phyloP scores from a whole-genome alignment of 2,113 vertebrate species.

The Poeciliopsis retropinna region DNA sequence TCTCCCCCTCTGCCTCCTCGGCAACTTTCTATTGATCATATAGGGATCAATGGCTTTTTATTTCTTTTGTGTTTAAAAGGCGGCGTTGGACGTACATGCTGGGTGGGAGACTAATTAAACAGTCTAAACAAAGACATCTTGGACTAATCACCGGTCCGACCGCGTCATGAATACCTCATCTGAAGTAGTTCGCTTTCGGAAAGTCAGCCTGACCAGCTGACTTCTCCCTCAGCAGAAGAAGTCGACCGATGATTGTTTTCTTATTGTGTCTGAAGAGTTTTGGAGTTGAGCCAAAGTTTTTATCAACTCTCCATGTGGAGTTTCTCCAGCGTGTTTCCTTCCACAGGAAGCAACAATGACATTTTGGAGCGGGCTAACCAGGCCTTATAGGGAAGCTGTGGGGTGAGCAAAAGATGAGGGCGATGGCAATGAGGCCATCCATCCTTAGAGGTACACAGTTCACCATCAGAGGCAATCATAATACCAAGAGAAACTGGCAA shows the following conservation, averaged over 20 bases:
- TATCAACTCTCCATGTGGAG: background rate
- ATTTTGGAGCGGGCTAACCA: background rate
- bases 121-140: slow-evolving; percentile 43
- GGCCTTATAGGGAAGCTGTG: background rate
- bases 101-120: slow-evolving; percentile 59
- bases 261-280: background rate
- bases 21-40: slow-evolving; percentile 51
- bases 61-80: slow-evolving; percentile 59
- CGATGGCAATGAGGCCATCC: background rate
- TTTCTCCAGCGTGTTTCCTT: background rate
- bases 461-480: background rate
- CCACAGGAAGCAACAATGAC: background rate
- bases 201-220: slow-evolving; percentile 51
- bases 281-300: background rate
- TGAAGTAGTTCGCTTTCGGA: slow-evolving; percentile 60
- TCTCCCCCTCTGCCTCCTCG: slow-evolving; percentile 17
- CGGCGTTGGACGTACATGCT: slow-evolving; percentile 19
- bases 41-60: slow-evolving; percentile 61
- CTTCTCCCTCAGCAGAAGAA: slow-evolving; percentile 38
- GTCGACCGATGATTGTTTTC: slow-evolving; percentile 11
- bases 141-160: slow-evolving; percentile 40
- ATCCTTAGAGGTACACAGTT: background rate
- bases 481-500: background rate
- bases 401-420: background rate
- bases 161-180: slow-evolving; percentile 62